phyloP scores from a whole-genome alignment of 2,888 invertebrate genomes.

The Empis stercorea region DNA sequence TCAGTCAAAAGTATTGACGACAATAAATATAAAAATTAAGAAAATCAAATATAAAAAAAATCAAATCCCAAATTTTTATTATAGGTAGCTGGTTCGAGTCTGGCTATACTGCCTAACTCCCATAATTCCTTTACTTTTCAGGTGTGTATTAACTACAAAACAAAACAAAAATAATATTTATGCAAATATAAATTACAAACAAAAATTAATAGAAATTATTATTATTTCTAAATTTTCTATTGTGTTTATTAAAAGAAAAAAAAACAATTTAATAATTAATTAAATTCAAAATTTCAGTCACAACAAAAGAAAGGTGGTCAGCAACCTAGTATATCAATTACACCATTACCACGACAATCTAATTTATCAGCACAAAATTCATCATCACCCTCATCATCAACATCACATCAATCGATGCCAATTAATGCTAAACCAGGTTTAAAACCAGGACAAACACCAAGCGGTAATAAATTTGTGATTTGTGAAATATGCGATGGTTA shows the following conservation, averaged over 20 bases:
- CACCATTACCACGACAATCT: slow-evolving; percentile 65
- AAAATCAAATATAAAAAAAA: too few relatives aligned
- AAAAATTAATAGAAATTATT: background rate
- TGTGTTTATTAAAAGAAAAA: background rate
- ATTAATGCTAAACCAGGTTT: slow-evolving; percentile 28
- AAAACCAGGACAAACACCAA: slow-evolving; percentile 37
- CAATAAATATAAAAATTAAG: too few relatives aligned
- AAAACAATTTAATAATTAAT: background rate
- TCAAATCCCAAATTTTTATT: background rate
- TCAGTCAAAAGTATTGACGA: too few relatives aligned
- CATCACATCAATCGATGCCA: slow-evolving; percentile 45
- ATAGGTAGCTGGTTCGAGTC: slow-evolving; percentile 20
- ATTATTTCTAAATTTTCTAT: background rate
- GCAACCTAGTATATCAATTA: slow-evolving; percentile 83
- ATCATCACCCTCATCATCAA: slow-evolving; percentile 66
- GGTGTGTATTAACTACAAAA: slow-evolving; percentile 14
- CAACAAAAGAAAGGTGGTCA: slow-evolving; percentile 35
- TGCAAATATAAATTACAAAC: background rate
- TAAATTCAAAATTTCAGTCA: background rate
- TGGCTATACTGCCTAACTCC: slow-evolving; percentile 20
- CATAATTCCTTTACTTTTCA: slow-evolving; percentile 19
- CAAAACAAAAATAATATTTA: background rate
- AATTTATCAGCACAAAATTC: slow-evolving; percentile 28
- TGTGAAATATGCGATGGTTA: slow-evolving; percentile 97
- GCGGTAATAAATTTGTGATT: slow-evolving; percentile 67